phyloP scores from a whole-genome alignment of 2,113 vertebrate species.

The Verasper variegatus region DNA sequence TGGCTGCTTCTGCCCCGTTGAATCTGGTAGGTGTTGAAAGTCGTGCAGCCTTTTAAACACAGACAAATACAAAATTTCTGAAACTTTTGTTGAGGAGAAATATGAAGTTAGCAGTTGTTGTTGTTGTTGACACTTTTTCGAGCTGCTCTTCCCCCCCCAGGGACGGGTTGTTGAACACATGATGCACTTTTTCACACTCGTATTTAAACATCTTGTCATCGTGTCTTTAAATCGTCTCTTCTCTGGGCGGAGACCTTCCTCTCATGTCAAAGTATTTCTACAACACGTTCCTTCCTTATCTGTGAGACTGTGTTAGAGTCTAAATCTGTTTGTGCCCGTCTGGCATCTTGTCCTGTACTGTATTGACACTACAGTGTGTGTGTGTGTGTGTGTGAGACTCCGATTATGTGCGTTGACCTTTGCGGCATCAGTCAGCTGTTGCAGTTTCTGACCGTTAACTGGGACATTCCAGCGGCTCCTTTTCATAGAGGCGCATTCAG shows the following conservation, averaged over 20 bases:
- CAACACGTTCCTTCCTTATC: background rate
- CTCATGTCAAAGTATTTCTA: background rate
- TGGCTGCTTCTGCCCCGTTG: conserved; percentile 12
- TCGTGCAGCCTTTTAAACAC: background rate
- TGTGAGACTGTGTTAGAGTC: too few relatives aligned
- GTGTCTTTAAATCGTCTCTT: too few relatives aligned
- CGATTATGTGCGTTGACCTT: conserved; percentile 73
- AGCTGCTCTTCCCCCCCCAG: too few relatives aligned
- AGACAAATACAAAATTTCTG: too few relatives aligned
- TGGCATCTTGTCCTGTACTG: conserved; percentile 10
- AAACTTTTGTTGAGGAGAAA: too few relatives aligned
- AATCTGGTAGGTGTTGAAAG: conserved; percentile 45
- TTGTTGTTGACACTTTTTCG: too few relatives aligned
- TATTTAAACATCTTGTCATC: too few relatives aligned
- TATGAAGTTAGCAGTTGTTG: too few relatives aligned
- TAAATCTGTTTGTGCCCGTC: too few relatives aligned
- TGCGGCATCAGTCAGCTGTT: conserved; percentile 72
- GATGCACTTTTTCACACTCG: too few relatives aligned
- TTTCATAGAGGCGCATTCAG: conserved; percentile 60
- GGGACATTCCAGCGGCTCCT: conserved; percentile 64
- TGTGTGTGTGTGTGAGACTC: conserved; percentile 57
- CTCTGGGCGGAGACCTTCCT: background rate
- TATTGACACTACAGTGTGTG: conserved; percentile 1
- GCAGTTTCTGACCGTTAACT: conserved; percentile 57
- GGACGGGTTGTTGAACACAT: too few relatives aligned